These are phyloP conservation scores for Pseudochaenichthys georgianus DNA, from an alignment of 2,797 vertebrate species.

Conservation along the genomic window DNA sequence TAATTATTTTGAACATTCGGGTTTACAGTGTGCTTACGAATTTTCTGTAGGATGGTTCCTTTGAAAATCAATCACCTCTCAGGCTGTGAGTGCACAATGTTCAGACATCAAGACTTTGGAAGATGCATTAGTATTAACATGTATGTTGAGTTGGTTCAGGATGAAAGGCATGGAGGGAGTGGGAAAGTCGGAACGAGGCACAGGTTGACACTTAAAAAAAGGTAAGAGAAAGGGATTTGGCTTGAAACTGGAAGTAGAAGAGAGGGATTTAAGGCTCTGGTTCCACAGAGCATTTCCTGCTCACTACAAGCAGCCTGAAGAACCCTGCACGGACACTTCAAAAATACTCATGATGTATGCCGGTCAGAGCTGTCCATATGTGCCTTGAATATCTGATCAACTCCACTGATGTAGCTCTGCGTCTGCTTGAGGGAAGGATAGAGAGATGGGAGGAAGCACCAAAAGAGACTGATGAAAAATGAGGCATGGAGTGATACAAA, in stretches of 20 bases:
- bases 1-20: too few species aligned
- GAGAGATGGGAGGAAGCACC: conserved; percentile 15
- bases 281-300: conserved; percentile 55
- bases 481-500: conserved; percentile 26
- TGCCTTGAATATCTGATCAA: conserved; percentile 78
- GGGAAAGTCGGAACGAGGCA: conserved; percentile 36
- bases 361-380: conserved; percentile 68
- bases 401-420: conserved; percentile 62
- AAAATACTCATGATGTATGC: conserved; percentile 79
- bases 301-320: conserved; percentile 60
- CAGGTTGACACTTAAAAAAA: conserved; percentile 54
- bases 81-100: conserved; percentile 29
- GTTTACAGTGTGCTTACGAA: conserved; percentile 49
- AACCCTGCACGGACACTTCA: conserved; percentile 71
- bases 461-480: conserved; percentile 27
- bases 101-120: conserved; percentile 28
- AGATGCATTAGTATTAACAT: conserved; percentile 47
- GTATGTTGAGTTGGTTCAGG: conserved; percentile 38
- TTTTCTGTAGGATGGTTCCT: conserved; percentile 32
- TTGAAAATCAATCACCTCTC: conserved; percentile 52
- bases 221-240: conserved; percentile 54
- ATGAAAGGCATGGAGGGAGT: conserved; percentile 41
- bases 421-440: conserved; percentile 43
- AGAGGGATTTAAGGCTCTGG: conserved; percentile 47
- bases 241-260: conserved; percentile 42